Conservation (phyloP, 2,888 invertebrate genomes). For the Nomada lathburiana region DNA sequence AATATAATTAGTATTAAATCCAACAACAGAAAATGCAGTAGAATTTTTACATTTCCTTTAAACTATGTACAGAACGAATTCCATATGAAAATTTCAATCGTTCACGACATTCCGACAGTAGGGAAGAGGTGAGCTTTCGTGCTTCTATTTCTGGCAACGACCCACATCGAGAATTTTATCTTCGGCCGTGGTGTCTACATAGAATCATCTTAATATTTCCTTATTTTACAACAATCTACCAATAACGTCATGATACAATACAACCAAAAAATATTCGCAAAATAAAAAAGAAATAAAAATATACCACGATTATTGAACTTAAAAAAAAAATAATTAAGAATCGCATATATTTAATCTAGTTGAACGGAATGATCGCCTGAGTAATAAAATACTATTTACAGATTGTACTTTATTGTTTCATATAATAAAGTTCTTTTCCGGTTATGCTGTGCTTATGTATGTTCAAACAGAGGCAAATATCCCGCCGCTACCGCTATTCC, state of each 20-base stretch:
- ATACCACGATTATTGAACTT: not conserved
- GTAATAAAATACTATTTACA: not conserved
- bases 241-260: not conserved
- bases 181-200: constrained; percentile 58
- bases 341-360: not conserved
- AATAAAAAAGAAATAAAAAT: not conserved
- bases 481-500: constrained; percentile 4
- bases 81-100: constrained; percentile 48
- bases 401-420: not conserved
- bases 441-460: constrained; percentile 10
- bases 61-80: constrained; percentile 6
- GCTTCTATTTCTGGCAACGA: constrained; percentile 77
- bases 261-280: not conserved
- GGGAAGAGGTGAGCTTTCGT: constrained; percentile 44
- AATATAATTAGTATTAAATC: not conserved
- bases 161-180: constrained; percentile 81
- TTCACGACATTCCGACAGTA: constrained; percentile 51
- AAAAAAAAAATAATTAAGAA: not conserved
- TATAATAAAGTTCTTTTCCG: constrained; percentile 2
- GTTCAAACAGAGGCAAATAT: constrained; percentile 28
- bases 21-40: not conserved
- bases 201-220: constrained; percentile 51
- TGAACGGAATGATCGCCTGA: not conserved
- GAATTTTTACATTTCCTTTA: not conserved
- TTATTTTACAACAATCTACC: constrained; percentile 6